phyloP scores from a whole-genome alignment of 1,140 invertebrate species.

The Archivesica marissinica region DNA sequence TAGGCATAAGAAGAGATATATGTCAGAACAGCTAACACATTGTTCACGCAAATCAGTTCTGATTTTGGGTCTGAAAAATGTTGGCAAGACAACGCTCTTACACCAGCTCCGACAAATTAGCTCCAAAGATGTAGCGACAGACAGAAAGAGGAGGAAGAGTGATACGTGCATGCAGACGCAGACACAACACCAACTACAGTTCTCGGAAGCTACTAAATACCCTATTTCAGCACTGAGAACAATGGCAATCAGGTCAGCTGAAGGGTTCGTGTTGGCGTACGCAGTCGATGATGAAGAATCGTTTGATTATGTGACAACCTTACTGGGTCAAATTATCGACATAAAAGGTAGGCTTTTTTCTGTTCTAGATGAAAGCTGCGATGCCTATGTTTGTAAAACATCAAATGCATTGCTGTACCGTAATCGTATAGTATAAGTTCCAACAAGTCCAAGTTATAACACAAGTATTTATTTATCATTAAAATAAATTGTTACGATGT shows the following conservation, averaged over 20 bases:
- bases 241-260: background rate
- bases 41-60: background rate
- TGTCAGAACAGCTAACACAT: too few relatives aligned
- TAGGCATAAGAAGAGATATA: too few relatives aligned
- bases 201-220: background rate
- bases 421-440: too few relatives aligned
- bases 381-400: too few relatives aligned
- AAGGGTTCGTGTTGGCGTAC: background rate
- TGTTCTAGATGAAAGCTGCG: too few relatives aligned
- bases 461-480: too few relatives aligned
- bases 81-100: background rate
- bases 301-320: constrained; percentile 13
- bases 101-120: background rate
- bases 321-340: background rate
- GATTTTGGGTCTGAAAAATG: constrained; percentile 11
- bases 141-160: background rate
- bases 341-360: too few relatives aligned
- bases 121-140: background rate
- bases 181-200: too few relatives aligned
- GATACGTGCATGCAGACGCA: too few relatives aligned
- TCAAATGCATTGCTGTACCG: too few relatives aligned
- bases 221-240: background rate
- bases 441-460: too few relatives aligned
- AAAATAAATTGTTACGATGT: too few relatives aligned
- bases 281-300: constrained; percentile 1